phyloP scores from a whole-genome alignment of 2,888 invertebrate species.

The Chymomyza amoena region DNA sequence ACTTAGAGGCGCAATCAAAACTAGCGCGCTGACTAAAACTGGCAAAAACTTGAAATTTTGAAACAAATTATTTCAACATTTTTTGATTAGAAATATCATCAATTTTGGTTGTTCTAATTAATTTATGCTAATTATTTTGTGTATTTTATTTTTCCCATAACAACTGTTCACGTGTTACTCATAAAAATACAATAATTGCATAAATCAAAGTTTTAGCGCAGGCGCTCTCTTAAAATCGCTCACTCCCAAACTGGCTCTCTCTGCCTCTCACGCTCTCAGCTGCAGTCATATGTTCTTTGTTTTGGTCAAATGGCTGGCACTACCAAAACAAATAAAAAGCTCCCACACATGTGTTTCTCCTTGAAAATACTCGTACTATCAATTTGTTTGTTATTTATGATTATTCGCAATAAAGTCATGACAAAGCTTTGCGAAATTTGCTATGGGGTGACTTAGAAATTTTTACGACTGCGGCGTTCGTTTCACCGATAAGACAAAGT shows the following conservation, averaged over 20 bases:
- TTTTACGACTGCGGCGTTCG: slow-evolving; percentile 4
- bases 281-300: slow-evolving; percentile 58
- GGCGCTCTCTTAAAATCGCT: slow-evolving; percentile 13
- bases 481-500: slow-evolving; percentile 13
- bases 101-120: slow-evolving; percentile 11
- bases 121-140: slow-evolving; percentile 20
- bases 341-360: slow-evolving; percentile 10
- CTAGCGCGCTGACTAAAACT: neutral
- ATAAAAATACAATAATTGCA: neutral
- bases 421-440: neutral
- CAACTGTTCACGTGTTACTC: slow-evolving; percentile 27
- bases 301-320: slow-evolving; percentile 55
- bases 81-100: neutral
- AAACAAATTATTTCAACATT: neutral
- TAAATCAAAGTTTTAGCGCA: slow-evolving; percentile 18
- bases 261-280: slow-evolving; percentile 1
- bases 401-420: neutral
- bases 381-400: neutral
- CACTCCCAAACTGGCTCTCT: neutral
- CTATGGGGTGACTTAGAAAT: neutral
- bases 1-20: neutral
- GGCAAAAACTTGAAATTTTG: neutral
- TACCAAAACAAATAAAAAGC: slow-evolving; percentile 32
- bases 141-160: slow-evolving; percentile 3
- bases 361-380: neutral